These are phyloP conservation scores for Cephonodes hylas DNA, from an alignment of 2,888 invertebrate species.

Conservation along the genomic window DNA sequence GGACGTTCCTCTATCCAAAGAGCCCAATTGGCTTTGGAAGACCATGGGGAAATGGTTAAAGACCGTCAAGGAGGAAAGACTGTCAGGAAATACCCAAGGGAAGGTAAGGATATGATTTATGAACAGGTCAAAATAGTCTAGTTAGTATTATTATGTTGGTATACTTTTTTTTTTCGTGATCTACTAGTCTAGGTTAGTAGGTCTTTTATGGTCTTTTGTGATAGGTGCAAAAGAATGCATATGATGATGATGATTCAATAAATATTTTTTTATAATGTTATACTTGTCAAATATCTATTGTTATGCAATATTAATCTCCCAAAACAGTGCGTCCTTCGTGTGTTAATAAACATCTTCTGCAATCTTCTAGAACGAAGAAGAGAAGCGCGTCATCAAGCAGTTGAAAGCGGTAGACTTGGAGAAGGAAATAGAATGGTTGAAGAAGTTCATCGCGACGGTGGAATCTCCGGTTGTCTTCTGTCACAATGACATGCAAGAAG, in stretches of 20 bases:
- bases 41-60: slow-evolving; percentile 90
- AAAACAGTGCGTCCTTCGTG: too few species aligned
- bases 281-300: too few species aligned
- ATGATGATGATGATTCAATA: too few species aligned
- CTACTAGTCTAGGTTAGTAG: too few species aligned
- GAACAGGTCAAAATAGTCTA: too few species aligned
- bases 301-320: too few species aligned
- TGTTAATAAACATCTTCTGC: too few species aligned
- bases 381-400: slow-evolving; percentile 54
- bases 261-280: too few species aligned
- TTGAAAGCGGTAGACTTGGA: slow-evolving; percentile 81
- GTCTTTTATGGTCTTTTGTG: too few species aligned
- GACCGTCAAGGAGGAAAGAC: slow-evolving; percentile 67
- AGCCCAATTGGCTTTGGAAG: slow-evolving; percentile 97
- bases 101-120: slow-evolving; percentile 41
- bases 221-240: too few species aligned
- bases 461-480: slow-evolving; percentile 94
- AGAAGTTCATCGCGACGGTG: slow-evolving; percentile 78
- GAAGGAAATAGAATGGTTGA: slow-evolving; percentile 86
- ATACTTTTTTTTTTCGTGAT: too few species aligned
- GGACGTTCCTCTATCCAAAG: slow-evolving; percentile 97
- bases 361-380: slow-evolving; percentile 59
- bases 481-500: slow-evolving; percentile 97
- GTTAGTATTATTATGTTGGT: too few species aligned
- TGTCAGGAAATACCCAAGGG: slow-evolving; percentile 34